Conservation (phyloP, 2,797 vertebrate genomes). For the Prionace glauca region DNA sequence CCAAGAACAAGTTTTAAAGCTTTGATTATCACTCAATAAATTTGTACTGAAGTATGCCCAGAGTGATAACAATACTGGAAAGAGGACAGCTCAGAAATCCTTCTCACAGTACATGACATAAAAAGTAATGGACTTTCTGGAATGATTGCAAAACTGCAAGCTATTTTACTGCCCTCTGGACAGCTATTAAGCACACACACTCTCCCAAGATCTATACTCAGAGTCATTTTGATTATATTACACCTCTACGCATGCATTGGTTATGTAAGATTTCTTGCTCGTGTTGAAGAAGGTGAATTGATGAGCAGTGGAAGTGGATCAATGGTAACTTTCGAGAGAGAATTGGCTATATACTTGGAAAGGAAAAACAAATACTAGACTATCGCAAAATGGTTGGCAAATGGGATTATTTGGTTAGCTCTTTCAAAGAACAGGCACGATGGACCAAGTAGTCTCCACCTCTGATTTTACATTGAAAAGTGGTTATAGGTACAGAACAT, state of each 20-base stretch:
- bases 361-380: not conserved
- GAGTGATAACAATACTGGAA: not conserved
- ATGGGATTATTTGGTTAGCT: not conserved
- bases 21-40: conserved; percentile 2
- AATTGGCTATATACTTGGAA: not conserved
- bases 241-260: not conserved
- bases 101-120: not conserved
- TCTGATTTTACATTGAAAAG: not conserved
- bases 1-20: not conserved
- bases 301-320: not conserved
- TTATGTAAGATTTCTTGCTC: not conserved
- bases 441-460: not conserved
- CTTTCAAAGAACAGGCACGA: not conserved
- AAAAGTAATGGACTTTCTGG: conserved; percentile 1
- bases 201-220: not conserved
- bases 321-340: not conserved
- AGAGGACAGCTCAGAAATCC: not conserved
- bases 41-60: not conserved
- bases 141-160: not conserved
- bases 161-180: not conserved
- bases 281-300: not conserved
- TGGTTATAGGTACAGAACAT: not conserved
- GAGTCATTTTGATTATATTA: not conserved
- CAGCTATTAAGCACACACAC: not conserved
- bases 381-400: not conserved